Evolutionary conservation across 2,797 vertebrate genomes (phyloP), one percentile per base, ranked within the genome.

Genomic region (Hydrocynus forskahlii): DNA sequence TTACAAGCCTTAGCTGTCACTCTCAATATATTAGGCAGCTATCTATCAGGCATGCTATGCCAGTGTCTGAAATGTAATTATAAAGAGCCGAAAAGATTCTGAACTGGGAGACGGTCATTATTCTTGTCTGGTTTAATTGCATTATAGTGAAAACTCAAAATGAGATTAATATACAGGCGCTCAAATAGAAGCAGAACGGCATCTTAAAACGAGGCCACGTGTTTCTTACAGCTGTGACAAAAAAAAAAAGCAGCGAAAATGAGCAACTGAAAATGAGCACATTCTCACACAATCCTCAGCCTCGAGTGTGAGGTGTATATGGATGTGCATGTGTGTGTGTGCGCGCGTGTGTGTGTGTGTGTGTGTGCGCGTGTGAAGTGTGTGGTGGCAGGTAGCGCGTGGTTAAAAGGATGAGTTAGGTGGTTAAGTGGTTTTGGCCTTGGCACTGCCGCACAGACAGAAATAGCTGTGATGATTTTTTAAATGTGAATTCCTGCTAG

Each of bases 401-500:
- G 78, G 78, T 79, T 85, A 84, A 79, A 84, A 67, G 73, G 80
- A 85, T 60, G 84, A 75, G 84, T 85, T 75, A 79, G 78, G 40
- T 78, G 82, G 80, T 83, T 85, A 85, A 87, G 82, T 82, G 80
- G 77, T 84, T 80, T 85, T 38, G 72, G 72, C 68, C 80, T 84
- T 67, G 75, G 62, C 40, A 50, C n/a, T 76, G 60, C 81, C 64
- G 62, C 4, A 35, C 78, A 71, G 80, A 74, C 70, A 81, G 84
- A 84, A 87, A 85, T 73, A 82, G 75, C 76, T 76, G 55, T n/a
- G 48, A 13, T 29, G 68, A 55, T 70, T 78, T 81, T 86, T 76
- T 6, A 25, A 75, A 85, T 78, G 54, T 67, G 74, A 79, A 29
- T 84, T 62, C 75, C 80, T 72, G 77, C 74, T 66, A 48, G 80